A percentile compares a stretch with the other conserved stretches of the same genome.
Evolutionary conservation across 2,888 invertebrate species (phyloP).

Genomic region (Ectobius pallidus): DNA sequence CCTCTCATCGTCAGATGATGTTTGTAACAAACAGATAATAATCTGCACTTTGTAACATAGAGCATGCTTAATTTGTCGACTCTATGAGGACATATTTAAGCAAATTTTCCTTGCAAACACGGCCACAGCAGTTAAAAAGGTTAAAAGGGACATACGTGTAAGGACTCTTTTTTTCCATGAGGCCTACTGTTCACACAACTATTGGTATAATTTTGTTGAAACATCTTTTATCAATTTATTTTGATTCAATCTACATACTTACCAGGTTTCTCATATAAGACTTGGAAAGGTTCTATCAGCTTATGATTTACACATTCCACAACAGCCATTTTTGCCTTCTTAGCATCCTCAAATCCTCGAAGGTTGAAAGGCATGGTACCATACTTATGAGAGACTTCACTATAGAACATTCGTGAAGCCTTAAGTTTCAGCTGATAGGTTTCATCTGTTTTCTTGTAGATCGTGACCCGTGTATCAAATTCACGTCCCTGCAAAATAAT

Average conservation of each 20-base stretch:
- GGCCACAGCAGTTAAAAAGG: too few species aligned
- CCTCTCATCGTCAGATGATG: too few species aligned
- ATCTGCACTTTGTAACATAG: too few species aligned
- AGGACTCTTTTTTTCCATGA: too few species aligned
- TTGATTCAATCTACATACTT: conserved; percentile 38
- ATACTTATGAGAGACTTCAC: conserved; percentile 88
- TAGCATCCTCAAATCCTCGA: conserved; percentile 93
- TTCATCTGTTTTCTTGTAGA: conserved; percentile 98
- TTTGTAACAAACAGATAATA: too few species aligned
- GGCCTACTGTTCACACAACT: too few species aligned
- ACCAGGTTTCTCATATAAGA: conserved; percentile 78
- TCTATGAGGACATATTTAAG: too few species aligned
- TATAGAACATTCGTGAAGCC: conserved; percentile 90
- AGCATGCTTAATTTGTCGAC: too few species aligned
- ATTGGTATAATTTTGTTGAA: too few species aligned
- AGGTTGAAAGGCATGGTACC: conserved; percentile 98
- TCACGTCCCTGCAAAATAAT: conserved; percentile 74
- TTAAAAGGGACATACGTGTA: too few species aligned
- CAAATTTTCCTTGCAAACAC: too few species aligned
- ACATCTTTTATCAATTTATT: too few species aligned
- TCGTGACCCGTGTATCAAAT: conserved; percentile 92
- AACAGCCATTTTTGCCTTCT: conserved; percentile 96
- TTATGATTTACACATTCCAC: conserved; percentile 98
- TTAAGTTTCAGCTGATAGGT: conserved; percentile 97
- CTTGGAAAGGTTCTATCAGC: conserved; percentile 97